Evolutionary conservation across 2,113 vertebrate species (phyloP), one percentile per base, ranked within the genome.

Genomic region (Gallinago media): DNA sequence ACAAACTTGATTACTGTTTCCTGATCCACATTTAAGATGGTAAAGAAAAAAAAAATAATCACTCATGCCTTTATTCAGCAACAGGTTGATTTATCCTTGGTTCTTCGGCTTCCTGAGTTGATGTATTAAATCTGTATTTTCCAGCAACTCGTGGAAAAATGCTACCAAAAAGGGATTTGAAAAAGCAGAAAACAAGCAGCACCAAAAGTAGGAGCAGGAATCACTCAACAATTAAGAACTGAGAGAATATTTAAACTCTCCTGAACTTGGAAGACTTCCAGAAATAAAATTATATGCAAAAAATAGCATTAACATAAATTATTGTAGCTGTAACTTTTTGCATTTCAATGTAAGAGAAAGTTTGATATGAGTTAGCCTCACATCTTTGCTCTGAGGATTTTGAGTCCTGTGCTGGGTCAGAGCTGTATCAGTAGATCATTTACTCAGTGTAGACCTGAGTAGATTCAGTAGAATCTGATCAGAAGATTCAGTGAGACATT

Each of bases 221-320:
- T 76, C 34, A n/a, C 73, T 94, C 61, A 78, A 50, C 34, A 47
- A 46, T 25, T 19, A 90, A 75, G 82, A 92, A 72, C n/a, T 67
- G 46, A 66, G 34, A 77, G 50, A 92, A 74, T 67, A 77, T 72
- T 89, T 94, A 85, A 91, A 58, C 25, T 71, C 62, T 77, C 14
- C 65, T 84, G 58, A 88, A 91, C 47, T 70, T 88, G 68, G 67
- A 89, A 86, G 76, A 38, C n/a, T 58, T 63, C 20, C 82, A 93
- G 61, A 68, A 82, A 90, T 65, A 56, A 74, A 91, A 34, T 17
- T 55, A 13, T 11, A 73, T 62, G 78, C 36, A 88, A 94, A 91
- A 93, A 65, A 12, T 6, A 65, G 6, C 40, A 93, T 92, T 93
- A 92, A 50, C 67, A 93, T 75, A 72, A 55, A 67, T 86, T 19